These are phyloP conservation scores for Echinarachnius parma DNA, from an alignment of 53 echinoderm and acorn worm species.

Conservation along the genomic window DNA sequence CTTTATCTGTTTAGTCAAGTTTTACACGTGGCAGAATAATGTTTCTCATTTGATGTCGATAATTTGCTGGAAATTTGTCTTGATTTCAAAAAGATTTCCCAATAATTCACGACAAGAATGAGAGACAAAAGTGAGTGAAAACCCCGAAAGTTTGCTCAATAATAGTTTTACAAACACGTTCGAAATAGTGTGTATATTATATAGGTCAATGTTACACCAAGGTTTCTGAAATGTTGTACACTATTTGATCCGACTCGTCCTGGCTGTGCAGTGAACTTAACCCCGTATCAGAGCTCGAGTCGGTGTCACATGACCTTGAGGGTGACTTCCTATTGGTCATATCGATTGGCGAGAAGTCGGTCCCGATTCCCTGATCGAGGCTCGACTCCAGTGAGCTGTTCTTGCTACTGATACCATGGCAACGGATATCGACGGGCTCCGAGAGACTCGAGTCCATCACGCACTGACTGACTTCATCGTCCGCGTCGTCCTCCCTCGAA, in stretches of 20 bases:
- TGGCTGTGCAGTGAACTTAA: constrained; percentile 90
- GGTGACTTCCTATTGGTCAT: constrained; percentile 50
- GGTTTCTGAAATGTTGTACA: constrained; percentile 37
- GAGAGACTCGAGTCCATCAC: constrained; percentile 31
- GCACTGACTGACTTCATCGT: constrained; percentile 25
- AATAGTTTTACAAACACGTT: too few species aligned
- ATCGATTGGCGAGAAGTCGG: constrained; percentile 41
- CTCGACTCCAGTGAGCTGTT: constrained; percentile 24
- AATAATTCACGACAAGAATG: too few species aligned
- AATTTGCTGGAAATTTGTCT: too few species aligned
- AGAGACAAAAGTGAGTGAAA: too few species aligned
- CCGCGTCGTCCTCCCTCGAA: not conserved
- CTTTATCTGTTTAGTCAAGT: too few species aligned
- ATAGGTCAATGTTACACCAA: constrained; percentile 4
- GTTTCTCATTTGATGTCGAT: too few species aligned
- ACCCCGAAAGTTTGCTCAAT: too few species aligned
- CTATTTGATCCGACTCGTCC: constrained; percentile 50
- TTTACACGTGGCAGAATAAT: too few species aligned
- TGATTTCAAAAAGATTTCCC: too few species aligned
- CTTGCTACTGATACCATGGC: not conserved
- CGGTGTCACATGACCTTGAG: constrained; percentile 54
- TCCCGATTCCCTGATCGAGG: constrained; percentile 33
- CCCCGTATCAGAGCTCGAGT: constrained; percentile 93
- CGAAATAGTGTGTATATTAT: too few species aligned
- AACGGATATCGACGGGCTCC: constrained; percentile 12